phyloP scores from a whole-genome alignment of 2,113 vertebrate genomes.

The Aramus guarauna region DNA sequence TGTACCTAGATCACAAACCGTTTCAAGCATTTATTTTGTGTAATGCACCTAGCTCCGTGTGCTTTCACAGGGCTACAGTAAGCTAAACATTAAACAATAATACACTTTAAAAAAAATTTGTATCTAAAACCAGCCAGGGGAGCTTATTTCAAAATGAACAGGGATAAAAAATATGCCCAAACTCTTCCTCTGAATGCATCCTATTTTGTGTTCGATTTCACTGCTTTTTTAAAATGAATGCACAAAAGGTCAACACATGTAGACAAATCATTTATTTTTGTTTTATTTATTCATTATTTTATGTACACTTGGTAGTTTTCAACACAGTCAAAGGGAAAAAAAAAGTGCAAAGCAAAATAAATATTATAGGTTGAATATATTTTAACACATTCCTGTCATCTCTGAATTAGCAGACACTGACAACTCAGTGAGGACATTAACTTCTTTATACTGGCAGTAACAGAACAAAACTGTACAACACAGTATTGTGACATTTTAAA shows the following conservation, averaged over 20 bases:
- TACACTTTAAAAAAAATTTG: not conserved
- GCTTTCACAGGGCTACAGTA: not conserved
- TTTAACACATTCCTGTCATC: conserved; percentile 3
- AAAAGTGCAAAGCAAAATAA: conserved; percentile 30
- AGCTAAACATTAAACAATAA: not conserved
- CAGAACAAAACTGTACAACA: not conserved
- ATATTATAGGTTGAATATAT: not conserved
- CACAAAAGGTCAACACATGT: conserved; percentile 21
- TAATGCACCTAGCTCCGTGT: not conserved
- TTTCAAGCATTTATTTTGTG: not conserved
- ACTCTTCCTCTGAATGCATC: not conserved
- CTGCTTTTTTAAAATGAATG: not conserved
- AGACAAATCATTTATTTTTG: conserved; percentile 32
- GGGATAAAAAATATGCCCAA: not conserved
- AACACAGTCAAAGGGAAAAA: conserved; percentile 30
- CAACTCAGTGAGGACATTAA: not conserved
- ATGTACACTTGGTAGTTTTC: conserved; percentile 12
- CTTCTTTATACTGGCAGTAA: not conserved
- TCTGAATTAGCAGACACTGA: conserved; percentile 3
- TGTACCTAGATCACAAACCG: not conserved
- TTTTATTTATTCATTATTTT: conserved; percentile 44
- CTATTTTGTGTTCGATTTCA: not conserved
- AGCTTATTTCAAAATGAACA: conserved; percentile 2
- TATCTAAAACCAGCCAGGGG: not conserved
- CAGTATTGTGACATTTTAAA: not conserved